Evolutionary conservation across 2,113 vertebrate species (phyloP).

Genomic region (Seriola aureovittata): DNA sequence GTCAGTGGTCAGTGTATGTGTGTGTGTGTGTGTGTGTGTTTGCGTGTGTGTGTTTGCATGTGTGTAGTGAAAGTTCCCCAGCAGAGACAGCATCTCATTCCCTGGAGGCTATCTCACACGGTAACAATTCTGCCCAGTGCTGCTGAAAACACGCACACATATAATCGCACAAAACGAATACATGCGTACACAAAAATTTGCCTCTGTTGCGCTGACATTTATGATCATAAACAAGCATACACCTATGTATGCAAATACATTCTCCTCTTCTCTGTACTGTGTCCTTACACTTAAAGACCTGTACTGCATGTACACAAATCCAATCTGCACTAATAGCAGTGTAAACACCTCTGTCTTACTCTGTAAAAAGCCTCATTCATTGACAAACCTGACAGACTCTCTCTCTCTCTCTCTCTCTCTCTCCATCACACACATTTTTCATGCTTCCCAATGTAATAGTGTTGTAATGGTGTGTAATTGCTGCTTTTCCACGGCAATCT

Average conservation of each 20-base stretch:
- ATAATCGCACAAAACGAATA: constrained; percentile 34
- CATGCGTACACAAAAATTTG: background rate
- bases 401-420: background rate
- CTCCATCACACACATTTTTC: constrained; percentile 5
- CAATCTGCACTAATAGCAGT: constrained; percentile 34
- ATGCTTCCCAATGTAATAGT: constrained; percentile 48
- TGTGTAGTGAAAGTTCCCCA: constrained; percentile 39
- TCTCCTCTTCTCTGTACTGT: background rate
- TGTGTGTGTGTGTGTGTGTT: background rate
- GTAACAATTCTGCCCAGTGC: constrained; percentile 45
- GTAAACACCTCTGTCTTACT: constrained; percentile 12
- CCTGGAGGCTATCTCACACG: constrained; percentile 48
- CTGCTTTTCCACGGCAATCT: constrained; percentile 39
- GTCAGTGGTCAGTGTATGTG: background rate
- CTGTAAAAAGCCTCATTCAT: constrained; percentile 49
- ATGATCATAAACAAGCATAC: background rate
- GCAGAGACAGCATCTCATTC: constrained; percentile 48
- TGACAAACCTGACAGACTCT: constrained; percentile 20
- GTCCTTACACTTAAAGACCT: background rate
- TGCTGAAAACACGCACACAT: constrained; percentile 43
- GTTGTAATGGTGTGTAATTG: constrained; percentile 57
- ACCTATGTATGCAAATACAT: constrained; percentile 7
- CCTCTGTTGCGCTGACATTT: constrained; percentile 13
- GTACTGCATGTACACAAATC: constrained; percentile 6
- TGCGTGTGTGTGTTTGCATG: constrained; percentile 13